A percentile compares a stretch with the other conserved stretches of the same genome.
Conservation (phyloP, 2,888 invertebrate genomes). For the Xestia sexstrigata region DNA sequence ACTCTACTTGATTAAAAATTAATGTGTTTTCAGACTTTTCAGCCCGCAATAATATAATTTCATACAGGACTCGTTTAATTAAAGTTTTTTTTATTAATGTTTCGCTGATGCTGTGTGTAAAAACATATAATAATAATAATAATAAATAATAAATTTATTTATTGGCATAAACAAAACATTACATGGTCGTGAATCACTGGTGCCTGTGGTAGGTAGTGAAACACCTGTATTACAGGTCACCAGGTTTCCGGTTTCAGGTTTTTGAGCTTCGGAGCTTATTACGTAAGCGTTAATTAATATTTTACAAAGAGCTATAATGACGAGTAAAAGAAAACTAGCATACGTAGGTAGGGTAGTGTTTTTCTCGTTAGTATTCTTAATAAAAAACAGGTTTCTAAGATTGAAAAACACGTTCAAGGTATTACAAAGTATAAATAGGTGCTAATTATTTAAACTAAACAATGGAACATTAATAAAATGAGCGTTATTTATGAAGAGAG, state of each 20-base stretch:
- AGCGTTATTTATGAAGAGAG: constrained; percentile 26
- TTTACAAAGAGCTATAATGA: background rate
- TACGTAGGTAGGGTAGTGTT: background rate
- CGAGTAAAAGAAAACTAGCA: background rate
- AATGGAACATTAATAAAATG: constrained; percentile 28
- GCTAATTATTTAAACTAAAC: constrained; percentile 30
- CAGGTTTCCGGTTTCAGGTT: too few relatives aligned
- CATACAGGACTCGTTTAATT: constrained; percentile 42
- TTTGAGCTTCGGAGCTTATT: constrained; percentile 2
- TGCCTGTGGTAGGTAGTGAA: too few relatives aligned
- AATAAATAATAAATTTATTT: too few relatives aligned
- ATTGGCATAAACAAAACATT: too few relatives aligned
- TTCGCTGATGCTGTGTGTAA: constrained; percentile 6
- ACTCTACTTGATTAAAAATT: constrained; percentile 84
- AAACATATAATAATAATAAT: too few relatives aligned
- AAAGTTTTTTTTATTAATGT: constrained; percentile 23
- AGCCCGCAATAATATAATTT: constrained; percentile 65
- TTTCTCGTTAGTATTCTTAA: background rate
- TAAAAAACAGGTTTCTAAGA: background rate
- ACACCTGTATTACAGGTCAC: too few relatives aligned
- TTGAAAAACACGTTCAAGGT: background rate
- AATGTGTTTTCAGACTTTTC: constrained; percentile 78
- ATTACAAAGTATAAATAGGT: constrained; percentile 10
- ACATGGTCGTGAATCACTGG: too few relatives aligned
- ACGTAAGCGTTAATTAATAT: constrained; percentile 22